These are phyloP conservation scores for Microctonus aethiopoides DNA, from an alignment of 2,888 invertebrate genomes.

Conservation along the genomic window DNA sequence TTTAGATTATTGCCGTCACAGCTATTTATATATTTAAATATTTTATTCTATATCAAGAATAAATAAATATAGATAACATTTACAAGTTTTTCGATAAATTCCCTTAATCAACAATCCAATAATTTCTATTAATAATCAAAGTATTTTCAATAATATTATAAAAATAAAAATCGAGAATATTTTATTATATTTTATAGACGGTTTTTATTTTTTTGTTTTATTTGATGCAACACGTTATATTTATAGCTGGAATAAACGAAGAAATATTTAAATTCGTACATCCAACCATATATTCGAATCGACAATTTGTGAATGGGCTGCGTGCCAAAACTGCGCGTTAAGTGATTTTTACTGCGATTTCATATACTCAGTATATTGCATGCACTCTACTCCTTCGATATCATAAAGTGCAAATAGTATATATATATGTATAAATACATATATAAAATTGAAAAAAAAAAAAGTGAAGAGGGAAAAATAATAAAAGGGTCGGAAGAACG, in stretches of 20 bases:
- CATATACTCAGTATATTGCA: slow-evolving; percentile 18
- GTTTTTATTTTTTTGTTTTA: too few species aligned
- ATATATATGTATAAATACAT: not conserved
- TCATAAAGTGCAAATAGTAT: not conserved
- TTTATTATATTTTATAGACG: too few species aligned
- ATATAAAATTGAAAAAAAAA: not conserved
- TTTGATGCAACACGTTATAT: too few species aligned
- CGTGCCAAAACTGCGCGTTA: slow-evolving; percentile 43
- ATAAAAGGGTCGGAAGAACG: not conserved
- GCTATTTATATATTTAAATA: too few species aligned
- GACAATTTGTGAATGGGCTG: slow-evolving; percentile 40
- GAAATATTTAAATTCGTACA: slow-evolving; percentile 42
- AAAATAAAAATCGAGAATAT: too few species aligned
- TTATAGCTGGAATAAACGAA: slow-evolving; percentile 23
- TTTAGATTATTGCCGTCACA: too few species aligned
- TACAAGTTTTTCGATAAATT: too few species aligned
- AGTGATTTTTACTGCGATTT: slow-evolving; percentile 46
- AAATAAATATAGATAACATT: too few species aligned
- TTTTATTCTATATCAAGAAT: too few species aligned
- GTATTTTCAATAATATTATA: too few species aligned
- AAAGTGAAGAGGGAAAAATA: not conserved
- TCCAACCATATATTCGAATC: slow-evolving; percentile 34
- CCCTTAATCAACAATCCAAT: too few species aligned
- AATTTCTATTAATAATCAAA: too few species aligned
- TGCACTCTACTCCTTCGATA: slow-evolving; percentile 34